These are phyloP conservation scores for Acanthosepion esculentum DNA, from an alignment of 2,888 invertebrate genomes.

Conservation along the genomic window DNA sequence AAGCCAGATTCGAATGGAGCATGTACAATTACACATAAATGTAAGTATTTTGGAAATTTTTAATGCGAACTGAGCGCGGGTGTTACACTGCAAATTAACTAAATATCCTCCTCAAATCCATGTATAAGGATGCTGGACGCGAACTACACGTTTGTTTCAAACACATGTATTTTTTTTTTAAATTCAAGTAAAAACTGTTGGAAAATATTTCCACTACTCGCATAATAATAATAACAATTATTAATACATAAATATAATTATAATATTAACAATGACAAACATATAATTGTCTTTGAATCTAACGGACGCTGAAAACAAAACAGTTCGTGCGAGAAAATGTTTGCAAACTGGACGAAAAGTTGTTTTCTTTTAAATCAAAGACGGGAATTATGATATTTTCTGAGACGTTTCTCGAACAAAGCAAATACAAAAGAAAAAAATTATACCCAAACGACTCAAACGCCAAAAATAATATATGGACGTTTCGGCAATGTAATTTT, in stretches of 20 bases:
- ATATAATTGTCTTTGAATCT: not conserved
- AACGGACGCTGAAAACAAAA: not conserved
- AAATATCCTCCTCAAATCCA: not conserved
- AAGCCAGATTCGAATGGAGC: too few relatives aligned
- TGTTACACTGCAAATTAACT: too few relatives aligned
- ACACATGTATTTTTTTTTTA: not conserved
- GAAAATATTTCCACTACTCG: not conserved
- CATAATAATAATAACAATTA: not conserved
- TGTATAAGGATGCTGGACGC: not conserved
- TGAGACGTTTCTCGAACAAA: not conserved
- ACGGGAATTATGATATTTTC: not conserved
- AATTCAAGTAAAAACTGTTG: not conserved
- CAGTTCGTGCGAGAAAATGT: not conserved
- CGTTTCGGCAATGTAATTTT: not conserved
- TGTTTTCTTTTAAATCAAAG: not conserved
- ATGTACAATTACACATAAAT: too few relatives aligned
- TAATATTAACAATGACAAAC: not conserved
- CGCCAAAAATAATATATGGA: not conserved
- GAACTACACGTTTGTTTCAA: not conserved
- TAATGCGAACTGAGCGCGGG: too few relatives aligned
- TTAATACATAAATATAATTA: slow-evolving; percentile 33
- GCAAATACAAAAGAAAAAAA: not conserved
- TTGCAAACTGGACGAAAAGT: not conserved
- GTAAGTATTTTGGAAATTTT: too few relatives aligned
- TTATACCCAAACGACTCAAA: not conserved